Evolutionary conservation across 30 jellyfish, hydroid and myxozoan species (phyloP), one percentile per base, ranked within the genome.

Genomic region (Hydractinia echinata): DNA sequence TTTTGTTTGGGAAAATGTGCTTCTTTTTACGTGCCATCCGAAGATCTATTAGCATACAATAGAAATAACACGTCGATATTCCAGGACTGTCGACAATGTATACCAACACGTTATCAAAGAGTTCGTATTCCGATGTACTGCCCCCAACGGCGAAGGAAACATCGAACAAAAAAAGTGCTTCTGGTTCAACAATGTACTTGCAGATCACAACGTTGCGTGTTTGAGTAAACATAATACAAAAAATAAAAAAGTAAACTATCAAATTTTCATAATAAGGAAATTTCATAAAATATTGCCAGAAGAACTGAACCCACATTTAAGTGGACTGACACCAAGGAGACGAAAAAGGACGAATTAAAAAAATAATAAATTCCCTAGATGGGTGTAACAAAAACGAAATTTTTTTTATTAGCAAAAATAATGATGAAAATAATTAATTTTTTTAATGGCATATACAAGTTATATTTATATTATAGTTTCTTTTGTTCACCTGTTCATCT

Each of bases 61-160:
- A 30, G 44, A 30, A 64, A 64, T 64, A 51, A 51, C 74, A 64
- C 74, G 18, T 51, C 19, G 39, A 7, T 64, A 13, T 64, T 64
- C 39, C 74, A 64, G 39, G 74, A 64, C 74, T 64, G 74, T 51
- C 74, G 74, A 64, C 74, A 64, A 64, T 64, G 74, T 13, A 51
- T 64, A 6, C 74, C 74, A 44, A 51, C 4, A n/a, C 19, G 39
- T n/a, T 64, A n/a, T 64, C 74, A 64, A 64, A 64, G 19, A n/a
- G 74, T 64, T 64, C 74, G 74, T 6, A 64, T 64, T n/a, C 74
- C 74, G 4, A 64, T 64, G 74, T 51, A n/a, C 8, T 64, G 74
- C 39, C 74, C 74, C 10, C 9, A 64, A 6, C 74, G 74, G 39
- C 19, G 39, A 64, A 44, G 74, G 7, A 64, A 13, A 64, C 19